Percentiles rank a stretch among this genome's conserved stretches.
Conservation (phyloP, 1,140 invertebrate species). For the Ostrea denselamellosa region DNA sequence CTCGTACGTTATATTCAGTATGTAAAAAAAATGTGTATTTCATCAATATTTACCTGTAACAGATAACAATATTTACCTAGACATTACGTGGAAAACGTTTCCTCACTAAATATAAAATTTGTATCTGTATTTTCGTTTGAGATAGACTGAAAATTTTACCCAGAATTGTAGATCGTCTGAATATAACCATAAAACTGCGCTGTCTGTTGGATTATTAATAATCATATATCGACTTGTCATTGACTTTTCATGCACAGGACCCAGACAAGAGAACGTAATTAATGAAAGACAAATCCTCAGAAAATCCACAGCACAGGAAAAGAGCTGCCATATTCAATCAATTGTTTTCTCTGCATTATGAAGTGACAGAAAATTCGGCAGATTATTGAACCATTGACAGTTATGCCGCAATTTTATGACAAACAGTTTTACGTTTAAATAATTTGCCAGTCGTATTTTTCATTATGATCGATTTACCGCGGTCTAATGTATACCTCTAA, state of each 20-base stretch:
- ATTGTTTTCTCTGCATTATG: constrained; percentile 4
- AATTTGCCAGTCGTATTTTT: neutral
- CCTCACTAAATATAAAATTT: too few relatives aligned
- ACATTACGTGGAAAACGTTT: too few relatives aligned
- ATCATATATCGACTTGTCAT: neutral
- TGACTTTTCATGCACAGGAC: neutral
- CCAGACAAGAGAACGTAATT: neutral
- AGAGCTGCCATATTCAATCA: constrained; percentile 5
- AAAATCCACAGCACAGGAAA: neutral
- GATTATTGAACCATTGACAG: constrained; percentile 14
- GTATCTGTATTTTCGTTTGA: too few relatives aligned
- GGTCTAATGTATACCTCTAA: neutral
- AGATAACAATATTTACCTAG: too few relatives aligned
- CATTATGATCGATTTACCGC: neutral
- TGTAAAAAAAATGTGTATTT: too few relatives aligned
- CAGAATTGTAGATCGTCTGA: neutral
- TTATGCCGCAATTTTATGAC: neutral
- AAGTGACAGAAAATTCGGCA: neutral
- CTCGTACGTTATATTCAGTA: too few relatives aligned
- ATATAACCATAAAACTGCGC: constrained; percentile 7
- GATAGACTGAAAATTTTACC: too few relatives aligned
- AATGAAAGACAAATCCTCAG: neutral
- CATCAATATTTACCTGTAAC: too few relatives aligned
- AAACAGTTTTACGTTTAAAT: neutral
- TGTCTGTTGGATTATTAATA: constrained; percentile 1